These are phyloP conservation scores for Erythrocebus patas DNA, from an alignment of 2,113 vertebrate genomes.

Conservation along the genomic window DNA sequence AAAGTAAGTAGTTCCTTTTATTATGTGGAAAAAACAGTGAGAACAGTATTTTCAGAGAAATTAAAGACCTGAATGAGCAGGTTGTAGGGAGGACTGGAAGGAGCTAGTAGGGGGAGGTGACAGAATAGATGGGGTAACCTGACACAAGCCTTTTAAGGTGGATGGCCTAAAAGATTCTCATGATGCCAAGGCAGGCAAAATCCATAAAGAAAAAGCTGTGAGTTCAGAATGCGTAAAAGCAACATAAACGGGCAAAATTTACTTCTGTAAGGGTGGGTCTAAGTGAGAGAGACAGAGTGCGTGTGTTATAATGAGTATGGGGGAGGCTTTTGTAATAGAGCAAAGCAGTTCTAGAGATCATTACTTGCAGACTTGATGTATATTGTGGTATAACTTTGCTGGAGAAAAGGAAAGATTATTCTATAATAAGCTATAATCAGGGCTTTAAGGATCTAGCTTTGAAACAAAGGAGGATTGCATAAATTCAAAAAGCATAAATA, in stretches of 20 bases:
- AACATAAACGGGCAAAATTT: not conserved
- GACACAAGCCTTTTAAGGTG: not conserved
- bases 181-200: not conserved
- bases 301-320: not conserved
- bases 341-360: not conserved
- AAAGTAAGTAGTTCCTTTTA: not conserved
- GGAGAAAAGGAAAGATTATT: not conserved
- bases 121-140: not conserved
- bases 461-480: not conserved
- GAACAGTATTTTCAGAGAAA: conserved; percentile 12
- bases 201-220: not conserved
- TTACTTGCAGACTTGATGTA: not conserved
- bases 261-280: not conserved
- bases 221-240: not conserved
- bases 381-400: not conserved
- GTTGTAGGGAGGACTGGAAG: no score
- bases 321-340: not conserved
- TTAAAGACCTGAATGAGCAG: not conserved
- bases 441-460: not conserved
- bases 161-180: not conserved
- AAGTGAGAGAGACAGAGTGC: not conserved
- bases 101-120: accelerated
- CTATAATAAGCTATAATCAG: not conserved
- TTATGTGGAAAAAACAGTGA: not conserved
- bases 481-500: not conserved